Evolutionary conservation across 2,113 vertebrate genomes (phyloP).

Genomic region (Hiodon alosoides): DNA sequence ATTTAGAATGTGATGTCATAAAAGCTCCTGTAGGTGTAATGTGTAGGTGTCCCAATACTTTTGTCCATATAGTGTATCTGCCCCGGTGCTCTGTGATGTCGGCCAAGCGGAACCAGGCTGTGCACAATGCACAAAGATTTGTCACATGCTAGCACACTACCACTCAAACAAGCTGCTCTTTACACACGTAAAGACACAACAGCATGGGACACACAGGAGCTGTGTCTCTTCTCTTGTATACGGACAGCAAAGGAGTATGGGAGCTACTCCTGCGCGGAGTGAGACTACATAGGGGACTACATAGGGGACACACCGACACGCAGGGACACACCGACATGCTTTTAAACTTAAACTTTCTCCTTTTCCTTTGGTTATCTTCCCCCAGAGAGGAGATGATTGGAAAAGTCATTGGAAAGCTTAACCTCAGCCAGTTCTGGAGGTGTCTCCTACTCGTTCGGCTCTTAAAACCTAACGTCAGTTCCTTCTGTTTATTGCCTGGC

Average conservation of each 20-base stretch:
- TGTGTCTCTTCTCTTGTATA: no score
- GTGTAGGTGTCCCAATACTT: no score
- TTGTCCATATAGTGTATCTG: no score
- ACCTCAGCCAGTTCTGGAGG: slow-evolving; percentile 26
- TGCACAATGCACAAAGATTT: neutral
- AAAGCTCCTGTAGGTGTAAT: no score
- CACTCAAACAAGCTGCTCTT: no score
- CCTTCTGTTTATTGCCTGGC: slow-evolving; percentile 14
- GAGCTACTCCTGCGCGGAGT: slow-evolving; percentile 2
- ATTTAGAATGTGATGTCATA: no score
- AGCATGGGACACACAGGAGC: no score
- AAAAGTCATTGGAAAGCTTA: slow-evolving; percentile 35
- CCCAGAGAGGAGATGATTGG: slow-evolving; percentile 23
- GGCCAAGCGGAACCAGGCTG: neutral
- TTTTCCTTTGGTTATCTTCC: neutral
- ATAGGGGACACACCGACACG: no score
- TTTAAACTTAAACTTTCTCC: neutral
- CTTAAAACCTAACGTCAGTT: slow-evolving; percentile 22
- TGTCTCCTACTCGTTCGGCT: slow-evolving; percentile 16
- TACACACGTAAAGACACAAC: no score
- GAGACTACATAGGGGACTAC: slow-evolving; percentile 19
- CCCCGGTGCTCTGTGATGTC: no score
- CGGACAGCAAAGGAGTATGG: no score
- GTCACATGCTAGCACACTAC: no score
- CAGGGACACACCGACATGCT: slow-evolving; percentile 2